Evolutionary conservation across 2,888 invertebrate species (phyloP).

Genomic region (Drosophila falleni): DNA sequence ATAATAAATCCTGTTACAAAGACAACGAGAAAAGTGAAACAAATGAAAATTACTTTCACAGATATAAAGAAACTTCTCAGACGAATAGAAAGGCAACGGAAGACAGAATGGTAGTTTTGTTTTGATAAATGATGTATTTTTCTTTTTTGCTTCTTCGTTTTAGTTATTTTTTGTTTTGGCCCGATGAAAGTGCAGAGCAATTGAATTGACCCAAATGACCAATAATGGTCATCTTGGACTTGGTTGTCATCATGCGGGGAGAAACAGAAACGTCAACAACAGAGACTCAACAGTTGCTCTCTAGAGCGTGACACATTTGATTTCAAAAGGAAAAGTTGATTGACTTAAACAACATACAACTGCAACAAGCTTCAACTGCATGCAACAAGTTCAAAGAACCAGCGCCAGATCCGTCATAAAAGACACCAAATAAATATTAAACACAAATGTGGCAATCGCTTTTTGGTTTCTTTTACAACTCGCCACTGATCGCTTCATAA

Average conservation of each 20-base stretch:
- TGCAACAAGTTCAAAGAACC: slow-evolving; percentile 51
- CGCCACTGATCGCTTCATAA: slow-evolving; percentile 2
- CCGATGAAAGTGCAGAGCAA: slow-evolving; percentile 73
- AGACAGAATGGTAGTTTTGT: slow-evolving; percentile 41
- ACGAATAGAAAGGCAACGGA: slow-evolving; percentile 59
- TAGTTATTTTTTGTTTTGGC: slow-evolving; percentile 37
- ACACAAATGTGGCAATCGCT: slow-evolving; percentile 9
- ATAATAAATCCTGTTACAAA: slow-evolving; percentile 53
- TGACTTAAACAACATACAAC: slow-evolving; percentile 60
- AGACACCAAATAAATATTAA: not conserved
- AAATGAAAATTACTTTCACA: slow-evolving; percentile 68
- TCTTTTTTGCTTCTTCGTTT: slow-evolving; percentile 19
- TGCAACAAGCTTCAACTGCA: slow-evolving; percentile 43
- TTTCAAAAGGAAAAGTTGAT: slow-evolving; percentile 80
- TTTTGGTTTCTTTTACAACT: slow-evolving; percentile 2
- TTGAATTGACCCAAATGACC: slow-evolving; percentile 79
- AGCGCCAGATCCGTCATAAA: slow-evolving; percentile 52
- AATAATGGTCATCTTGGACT: slow-evolving; percentile 52
- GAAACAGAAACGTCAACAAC: not conserved
- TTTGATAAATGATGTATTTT: slow-evolving; percentile 17
- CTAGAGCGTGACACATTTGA: slow-evolving; percentile 54
- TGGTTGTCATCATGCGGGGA: slow-evolving; percentile 1
- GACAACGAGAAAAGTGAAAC: slow-evolving; percentile 24
- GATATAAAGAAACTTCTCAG: slow-evolving; percentile 53
- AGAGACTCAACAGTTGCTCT: slow-evolving; percentile 5